A percentile compares a stretch with the other conserved stretches of the same genome.
Conservation (phyloP, 2,888 invertebrate species). For the Vesta saturnalis region DNA sequence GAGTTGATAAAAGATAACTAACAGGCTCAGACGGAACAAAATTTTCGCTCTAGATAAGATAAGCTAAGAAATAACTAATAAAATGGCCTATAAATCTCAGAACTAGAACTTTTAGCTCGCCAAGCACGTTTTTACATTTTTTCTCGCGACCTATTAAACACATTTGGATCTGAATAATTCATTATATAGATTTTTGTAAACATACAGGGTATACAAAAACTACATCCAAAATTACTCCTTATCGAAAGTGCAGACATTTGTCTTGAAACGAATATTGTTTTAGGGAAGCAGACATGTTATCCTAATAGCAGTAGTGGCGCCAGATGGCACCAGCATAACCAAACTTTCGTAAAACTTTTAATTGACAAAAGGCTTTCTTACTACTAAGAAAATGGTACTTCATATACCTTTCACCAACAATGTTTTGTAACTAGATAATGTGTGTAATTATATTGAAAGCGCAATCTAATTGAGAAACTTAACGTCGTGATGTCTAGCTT, state of each 20-base stretch:
- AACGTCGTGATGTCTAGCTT: neutral
- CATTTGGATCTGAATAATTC: constrained; percentile 3
- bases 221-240: constrained; percentile 7
- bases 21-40: constrained; percentile 29
- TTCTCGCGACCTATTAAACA: too few species aligned
- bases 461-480: neutral
- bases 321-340: constrained; percentile 42
- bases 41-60: constrained; percentile 29
- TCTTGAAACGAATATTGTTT: constrained; percentile 29
- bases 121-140: constrained; percentile 12
- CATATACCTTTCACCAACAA: constrained; percentile 11
- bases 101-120: constrained; percentile 15
- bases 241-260: constrained; percentile 32
- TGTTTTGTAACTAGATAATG: neutral
- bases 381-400: constrained; percentile 33
- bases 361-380: constrained; percentile 44
- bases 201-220: neutral
- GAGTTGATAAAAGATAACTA: constrained; percentile 32
- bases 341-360: constrained; percentile 46
- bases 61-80: constrained; percentile 27
- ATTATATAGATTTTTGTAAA: neutral
- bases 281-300: constrained; percentile 38
- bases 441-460: neutral
- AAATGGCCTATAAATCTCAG: constrained; percentile 31
- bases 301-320: constrained; percentile 46